A percentile compares a stretch with the other conserved stretches of the same genome.
phyloP scores from a whole-genome alignment of 2,797 vertebrate genomes.

The Pelodytes ibericus region DNA sequence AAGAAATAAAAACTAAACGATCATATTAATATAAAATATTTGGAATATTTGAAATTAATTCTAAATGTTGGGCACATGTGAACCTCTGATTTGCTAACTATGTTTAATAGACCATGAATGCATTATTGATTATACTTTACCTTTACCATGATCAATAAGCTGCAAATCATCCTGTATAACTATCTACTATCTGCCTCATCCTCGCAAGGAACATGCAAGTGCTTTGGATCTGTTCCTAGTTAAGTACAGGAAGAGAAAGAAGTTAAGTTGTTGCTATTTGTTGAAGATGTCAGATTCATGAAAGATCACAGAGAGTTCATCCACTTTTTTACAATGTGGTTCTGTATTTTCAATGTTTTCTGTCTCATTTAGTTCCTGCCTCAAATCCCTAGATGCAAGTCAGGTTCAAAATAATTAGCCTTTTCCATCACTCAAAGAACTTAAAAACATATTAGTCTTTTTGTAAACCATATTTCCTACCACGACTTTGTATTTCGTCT shows the following conservation, averaged over 20 bases:
- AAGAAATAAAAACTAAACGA: no score
- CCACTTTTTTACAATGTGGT: slow-evolving; percentile 67
- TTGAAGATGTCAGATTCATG: slow-evolving; percentile 70
- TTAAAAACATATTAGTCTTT: slow-evolving; percentile 70
- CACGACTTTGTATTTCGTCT: slow-evolving; percentile 31
- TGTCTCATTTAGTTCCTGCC: slow-evolving; percentile 79
- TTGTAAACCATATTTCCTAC: slow-evolving; percentile 48
- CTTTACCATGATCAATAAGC: slow-evolving; percentile 53
- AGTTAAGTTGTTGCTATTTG: slow-evolving; percentile 67
- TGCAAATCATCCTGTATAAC: slow-evolving; percentile 56
- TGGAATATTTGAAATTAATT: no score
- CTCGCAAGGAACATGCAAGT: slow-evolving; percentile 56
- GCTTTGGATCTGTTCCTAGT: slow-evolving; percentile 69
- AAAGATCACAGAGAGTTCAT: slow-evolving; percentile 72
- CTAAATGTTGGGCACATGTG: no score
- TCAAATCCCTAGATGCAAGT: slow-evolving; percentile 66
- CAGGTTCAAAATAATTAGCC: slow-evolving; percentile 71
- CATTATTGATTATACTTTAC: slow-evolving; percentile 38
- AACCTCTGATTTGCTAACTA: no score
- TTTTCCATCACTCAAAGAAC: slow-evolving; percentile 68
- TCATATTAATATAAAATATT: no score
- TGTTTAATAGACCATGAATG: slow-evolving; percentile 1
- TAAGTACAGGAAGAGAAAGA: slow-evolving; percentile 76
- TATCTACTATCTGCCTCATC: slow-evolving; percentile 62
- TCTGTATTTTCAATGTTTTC: slow-evolving; percentile 70